phyloP scores from a whole-genome alignment of 2,797 vertebrate genomes.

The Alca torda region DNA sequence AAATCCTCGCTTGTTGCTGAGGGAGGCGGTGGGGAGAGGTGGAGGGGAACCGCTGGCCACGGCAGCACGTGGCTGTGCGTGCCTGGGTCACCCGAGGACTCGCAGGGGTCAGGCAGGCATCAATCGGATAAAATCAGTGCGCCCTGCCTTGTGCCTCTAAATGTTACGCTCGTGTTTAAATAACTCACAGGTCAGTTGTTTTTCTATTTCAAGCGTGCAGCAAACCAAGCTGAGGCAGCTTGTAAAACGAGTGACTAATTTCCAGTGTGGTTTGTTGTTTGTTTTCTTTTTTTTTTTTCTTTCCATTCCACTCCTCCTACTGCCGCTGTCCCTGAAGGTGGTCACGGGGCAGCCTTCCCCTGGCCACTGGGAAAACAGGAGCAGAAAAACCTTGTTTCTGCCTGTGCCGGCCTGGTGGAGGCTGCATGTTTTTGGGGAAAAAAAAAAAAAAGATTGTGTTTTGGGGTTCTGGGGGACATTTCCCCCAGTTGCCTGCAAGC shows the following conservation, averaged over 20 bases:
- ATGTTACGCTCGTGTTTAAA: constrained; percentile 65
- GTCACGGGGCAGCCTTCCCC: background rate
- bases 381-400: constrained; percentile 3
- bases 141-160: constrained; percentile 39
- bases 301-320: background rate
- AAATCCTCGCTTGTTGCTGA: background rate
- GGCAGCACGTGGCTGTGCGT: background rate
- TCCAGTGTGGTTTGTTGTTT: background rate
- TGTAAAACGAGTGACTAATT: constrained; percentile 71
- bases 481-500: background rate
- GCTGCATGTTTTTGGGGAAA: background rate
- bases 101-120: constrained; percentile 44
- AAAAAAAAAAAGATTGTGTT: background rate
- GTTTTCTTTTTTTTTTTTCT: background rate
- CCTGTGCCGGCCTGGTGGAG: background rate
- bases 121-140: constrained; percentile 15
- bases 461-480: background rate
- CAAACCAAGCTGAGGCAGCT: constrained; percentile 57
- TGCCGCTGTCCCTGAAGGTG: constrained; percentile 49
- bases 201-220: constrained; percentile 20
- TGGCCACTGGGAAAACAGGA: background rate
- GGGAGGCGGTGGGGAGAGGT: background rate
- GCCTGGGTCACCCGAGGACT: constrained; percentile 42
- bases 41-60: background rate
- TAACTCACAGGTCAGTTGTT: constrained; percentile 67